Evolutionary conservation across 2,888 invertebrate genomes (phyloP), one percentile per base, ranked within the genome.

Genomic region (Zelleria hepariella): DNA sequence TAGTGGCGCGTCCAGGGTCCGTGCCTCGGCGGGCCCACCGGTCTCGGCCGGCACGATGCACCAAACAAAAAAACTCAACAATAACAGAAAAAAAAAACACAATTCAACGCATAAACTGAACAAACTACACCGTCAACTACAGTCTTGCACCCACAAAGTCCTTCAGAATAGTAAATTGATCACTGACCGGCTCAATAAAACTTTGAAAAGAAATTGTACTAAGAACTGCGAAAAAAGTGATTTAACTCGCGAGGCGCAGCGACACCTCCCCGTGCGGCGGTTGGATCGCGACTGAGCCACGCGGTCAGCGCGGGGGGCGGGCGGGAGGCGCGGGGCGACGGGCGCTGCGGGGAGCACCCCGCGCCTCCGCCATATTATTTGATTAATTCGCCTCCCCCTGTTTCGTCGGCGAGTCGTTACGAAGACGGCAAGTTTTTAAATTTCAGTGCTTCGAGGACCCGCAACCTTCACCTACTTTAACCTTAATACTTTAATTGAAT

Each of bases 351-450:
- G 68, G 66, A 51, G 67, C 69, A 72, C 78, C 78, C 78, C 79
- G 72, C 82, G 71, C 83, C 86, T 74, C 83, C 78, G 82, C 82
- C 78, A 86, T 86, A 87, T 88, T 88, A 88, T 88, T 88, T 88
- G 88, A 88, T 88, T 88, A 88, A 88, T 88, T 88, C 84, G 86
- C 86, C 86, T 86, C 87, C 88, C 87, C 86, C 86, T 84, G 86
- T 86, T 86, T 82, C 84, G 82, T 82, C 83, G 80, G 77, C 75
- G 80, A 86, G 82, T 85, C 88, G 86, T 86, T 86, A 84, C 83
- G 80, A 77, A 80, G 78, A 85, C 83, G 82, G 80, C 81, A 84
- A 84, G 85, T 88, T 88, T 87, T 86, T 83, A 86, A 87, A 86
- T 86, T 86, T 80, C 77, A 78, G 80, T 79, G 5, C 32, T 15